phyloP scores from a whole-genome alignment of 2,888 invertebrate species.

The Electrophaes corylata region DNA sequence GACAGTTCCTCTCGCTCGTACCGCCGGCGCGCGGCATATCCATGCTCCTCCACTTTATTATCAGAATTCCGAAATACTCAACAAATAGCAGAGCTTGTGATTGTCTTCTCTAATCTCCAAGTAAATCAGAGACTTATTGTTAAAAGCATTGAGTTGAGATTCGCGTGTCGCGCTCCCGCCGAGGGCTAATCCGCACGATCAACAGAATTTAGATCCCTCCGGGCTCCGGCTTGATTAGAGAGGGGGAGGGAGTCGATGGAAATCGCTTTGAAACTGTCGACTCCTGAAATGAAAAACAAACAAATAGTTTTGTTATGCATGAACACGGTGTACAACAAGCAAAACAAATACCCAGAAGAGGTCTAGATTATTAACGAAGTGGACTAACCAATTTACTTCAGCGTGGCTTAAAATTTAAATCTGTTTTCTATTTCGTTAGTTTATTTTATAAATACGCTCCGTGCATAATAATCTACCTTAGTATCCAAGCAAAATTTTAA shows the following conservation, averaged over 20 bases:
- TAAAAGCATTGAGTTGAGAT: slow-evolving; percentile 7
- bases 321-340: neutral
- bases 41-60: slow-evolving; percentile 34
- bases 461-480: no score
- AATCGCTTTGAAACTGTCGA: slow-evolving; percentile 11
- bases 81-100: slow-evolving; percentile 33
- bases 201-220: slow-evolving; percentile 34
- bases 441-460: no score
- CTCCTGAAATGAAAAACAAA: neutral
- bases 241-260: slow-evolving; percentile 5
- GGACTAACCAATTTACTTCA: neutral
- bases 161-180: slow-evolving; percentile 13
- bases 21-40: neutral
- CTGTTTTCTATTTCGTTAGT: no score
- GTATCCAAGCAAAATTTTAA: no score
- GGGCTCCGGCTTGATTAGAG: neutral
- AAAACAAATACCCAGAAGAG: neutral
- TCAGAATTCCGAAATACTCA: slow-evolving; percentile 33
- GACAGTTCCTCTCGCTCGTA: no score
- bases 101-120: slow-evolving; percentile 21
- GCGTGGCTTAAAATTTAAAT: no score
- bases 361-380: neutral
- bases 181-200: slow-evolving; percentile 40
- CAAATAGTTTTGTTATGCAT: neutral
- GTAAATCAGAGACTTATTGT: slow-evolving; percentile 21